Evolutionary conservation across 92 coral and sea anemone genomes (phyloP), one percentile per base, ranked within the genome.

Genomic region (Bergia puertoricense): DNA sequence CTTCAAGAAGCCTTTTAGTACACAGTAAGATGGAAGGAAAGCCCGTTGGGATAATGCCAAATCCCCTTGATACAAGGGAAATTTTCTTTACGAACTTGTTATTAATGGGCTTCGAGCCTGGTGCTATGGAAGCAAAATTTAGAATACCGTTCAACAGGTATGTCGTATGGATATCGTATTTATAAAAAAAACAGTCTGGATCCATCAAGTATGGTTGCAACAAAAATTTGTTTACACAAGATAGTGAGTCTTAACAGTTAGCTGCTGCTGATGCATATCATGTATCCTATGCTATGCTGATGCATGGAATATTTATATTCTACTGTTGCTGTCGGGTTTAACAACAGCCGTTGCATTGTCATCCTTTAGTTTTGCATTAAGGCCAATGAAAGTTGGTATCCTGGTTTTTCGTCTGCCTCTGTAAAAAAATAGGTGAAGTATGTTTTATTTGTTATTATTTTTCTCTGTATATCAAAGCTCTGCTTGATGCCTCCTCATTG

Each of bases 91-190:
- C 94, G 11, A 97, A 97, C 86, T 89, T 97, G 88, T 82, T 97
- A 90, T 91, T 97, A 91, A 86, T 97, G 92, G 97, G 94, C n/a
- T 97, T 95, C 79, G 96, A 97, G 74, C 94, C 96, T 23, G 97
- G 85, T 79, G 94, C 96, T n/a, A 92, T 94, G 92, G 98, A 95
- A 90, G 91, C 98, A 41, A 97, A 96, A 74, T 94, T 94, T 88
- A 89, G 96, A 89, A 96, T 95, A 30, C 97, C 96, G 62, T 95
- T 97, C 88, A 97, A 94, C 90, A 96, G 99, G 99, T 97, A 83
- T 78, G 91, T 23, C 39, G 30, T 13, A 54, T 36, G 10, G 15
- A 11, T 54, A 14, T 48, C 11, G 9, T 3, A 16, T 2, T 77
- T 16, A 5, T 46, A 3, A 8, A n/a, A 8, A 51, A 16, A 13